Evolutionary conservation across 2,888 invertebrate genomes (phyloP), one percentile per base, ranked within the genome.

Genomic region (Ligdia adustata): DNA sequence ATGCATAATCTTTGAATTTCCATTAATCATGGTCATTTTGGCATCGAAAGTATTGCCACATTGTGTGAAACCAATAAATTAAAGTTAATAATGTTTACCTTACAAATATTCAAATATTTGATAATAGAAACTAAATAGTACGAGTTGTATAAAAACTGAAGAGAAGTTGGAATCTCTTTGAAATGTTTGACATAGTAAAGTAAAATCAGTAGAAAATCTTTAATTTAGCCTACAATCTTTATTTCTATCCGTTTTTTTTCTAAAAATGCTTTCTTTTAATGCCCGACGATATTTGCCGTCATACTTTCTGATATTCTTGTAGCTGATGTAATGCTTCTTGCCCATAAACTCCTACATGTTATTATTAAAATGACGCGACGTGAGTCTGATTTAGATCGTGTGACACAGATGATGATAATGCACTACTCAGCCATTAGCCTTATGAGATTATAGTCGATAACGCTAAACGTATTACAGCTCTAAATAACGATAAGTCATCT

Each of bases 51-150:
- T 49, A 40, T 38, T 12, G 33, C 16, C 2, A 31, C 40, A 41
- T 52, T 42, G 41, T 39, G 34, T 27, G 13, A 33, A 46, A 44
- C 15, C 49, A 5, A 57, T 57, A 49, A 46, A 57, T 57, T 46
- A 49, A 18, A 29, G 26, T 22, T 38, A 33, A 38, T 42, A 31
- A 40, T 35, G 12, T 44, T 47, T 37, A 37, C 18, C 18, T n/a
- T 34, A 13, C 9, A 15, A 11, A 24, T 13, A n/a, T 20, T 18
- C 4, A 14, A 32, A 20, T 7, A 44, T 13, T n/a, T n/a, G n/a
- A n/a, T n/a, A n/a, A n/a, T n/a, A n/a, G n/a, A n/a, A n/a, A n/a
- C n/a, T n/a, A n/a, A n/a, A n/a, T n/a, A n/a, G n/a, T n/a, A n/a
- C n/a, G n/a, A n/a, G n/a, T n/a, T n/a, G n/a, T n/a, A n/a, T n/a